Evolutionary conservation across 2,113 vertebrate genomes (phyloP).

Genomic region (Thomomys bottae): DNA sequence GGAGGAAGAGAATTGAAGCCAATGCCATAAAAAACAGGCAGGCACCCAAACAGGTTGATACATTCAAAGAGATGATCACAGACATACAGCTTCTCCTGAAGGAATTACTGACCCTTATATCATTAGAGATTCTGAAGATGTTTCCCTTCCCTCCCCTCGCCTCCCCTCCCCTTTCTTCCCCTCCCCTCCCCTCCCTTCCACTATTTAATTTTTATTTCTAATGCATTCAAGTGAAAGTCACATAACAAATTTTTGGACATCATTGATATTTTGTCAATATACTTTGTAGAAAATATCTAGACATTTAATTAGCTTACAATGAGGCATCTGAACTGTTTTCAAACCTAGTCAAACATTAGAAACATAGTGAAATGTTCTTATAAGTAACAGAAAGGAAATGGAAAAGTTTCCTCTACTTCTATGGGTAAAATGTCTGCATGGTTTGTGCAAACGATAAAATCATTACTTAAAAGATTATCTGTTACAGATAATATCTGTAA

Average conservation of each 20-base stretch:
- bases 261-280: background rate
- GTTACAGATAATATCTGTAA: no score
- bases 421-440: background rate
- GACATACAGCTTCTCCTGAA: background rate
- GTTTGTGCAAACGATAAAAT: background rate
- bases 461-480: slow-evolving; percentile 4
- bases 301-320: slow-evolving; percentile 12
- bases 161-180: no score
- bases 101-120: background rate
- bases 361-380: background rate
- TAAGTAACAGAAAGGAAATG: background rate
- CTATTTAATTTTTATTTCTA: slow-evolving; percentile 28
- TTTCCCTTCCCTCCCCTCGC: no score
- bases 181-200: no score
- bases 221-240: slow-evolving; percentile 24
- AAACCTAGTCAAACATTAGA: background rate
- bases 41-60: background rate
- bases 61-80: background rate
- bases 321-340: background rate
- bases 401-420: background rate
- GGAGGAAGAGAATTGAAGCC: background rate
- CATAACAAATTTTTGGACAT: slow-evolving; percentile 23
- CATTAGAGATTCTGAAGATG: slow-evolving; percentile 8
- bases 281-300: background rate
- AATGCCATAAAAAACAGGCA: background rate